These are phyloP conservation scores for Takifugu flavidus DNA, from an alignment of 2,113 vertebrate genomes.

Conservation along the genomic window DNA sequence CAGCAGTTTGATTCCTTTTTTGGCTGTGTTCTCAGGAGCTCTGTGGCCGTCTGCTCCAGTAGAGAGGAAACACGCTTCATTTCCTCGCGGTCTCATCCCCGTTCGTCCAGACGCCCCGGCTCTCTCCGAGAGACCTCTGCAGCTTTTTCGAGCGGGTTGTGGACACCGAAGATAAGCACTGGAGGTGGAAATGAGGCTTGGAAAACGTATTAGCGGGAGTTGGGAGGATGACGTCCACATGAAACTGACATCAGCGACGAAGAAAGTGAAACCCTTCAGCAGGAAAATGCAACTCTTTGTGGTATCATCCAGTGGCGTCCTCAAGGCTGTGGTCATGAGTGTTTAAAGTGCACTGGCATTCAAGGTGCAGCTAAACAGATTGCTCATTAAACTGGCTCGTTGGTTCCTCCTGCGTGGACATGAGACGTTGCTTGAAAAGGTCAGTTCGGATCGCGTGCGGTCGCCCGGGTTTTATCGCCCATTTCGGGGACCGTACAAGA, in stretches of 20 bases:
- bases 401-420: neutral
- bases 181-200: neutral
- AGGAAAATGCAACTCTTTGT: too few relatives aligned
- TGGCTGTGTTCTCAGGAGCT: slow-evolving; percentile 72
- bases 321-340: neutral
- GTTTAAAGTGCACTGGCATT: slow-evolving; percentile 1
- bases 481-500: neutral
- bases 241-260: slow-evolving; percentile 58
- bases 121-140: slow-evolving; percentile 32
- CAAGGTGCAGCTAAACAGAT: neutral
- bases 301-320: too few relatives aligned
- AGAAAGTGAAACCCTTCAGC: slow-evolving; percentile 46
- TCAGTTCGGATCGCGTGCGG: slow-evolving; percentile 36
- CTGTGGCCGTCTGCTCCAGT: slow-evolving; percentile 47
- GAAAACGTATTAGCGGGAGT: too few relatives aligned
- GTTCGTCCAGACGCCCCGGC: slow-evolving; percentile 14
- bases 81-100: slow-evolving; percentile 51
- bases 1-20: slow-evolving; percentile 75
- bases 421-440: slow-evolving; percentile 16
- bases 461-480: neutral
- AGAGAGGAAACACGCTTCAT: slow-evolving; percentile 59
- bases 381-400: too few relatives aligned
- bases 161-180: slow-evolving; percentile 6
- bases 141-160: slow-evolving; percentile 18
- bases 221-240: neutral